Evolutionary conservation across 2,113 vertebrate species (phyloP), one percentile per base, ranked within the genome.

Genomic region (Phainopepla nitens): DNA sequence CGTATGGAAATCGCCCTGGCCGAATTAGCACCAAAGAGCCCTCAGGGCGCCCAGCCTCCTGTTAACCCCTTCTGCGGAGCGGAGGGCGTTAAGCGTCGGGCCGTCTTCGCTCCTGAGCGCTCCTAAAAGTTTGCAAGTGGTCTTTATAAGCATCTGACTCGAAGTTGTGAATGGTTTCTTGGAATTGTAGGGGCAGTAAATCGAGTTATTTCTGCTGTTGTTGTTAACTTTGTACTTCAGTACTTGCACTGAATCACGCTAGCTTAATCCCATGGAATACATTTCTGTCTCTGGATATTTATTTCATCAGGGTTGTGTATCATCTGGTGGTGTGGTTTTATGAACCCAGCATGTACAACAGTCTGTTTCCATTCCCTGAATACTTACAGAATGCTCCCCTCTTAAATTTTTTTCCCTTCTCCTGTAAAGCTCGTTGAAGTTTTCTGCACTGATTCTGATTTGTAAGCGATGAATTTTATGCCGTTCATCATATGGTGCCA

Each of bases 21-120:
- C 15, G 4, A 73, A 51, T 17, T 57, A 27, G 42, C 51, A 0
- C 10, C 9, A 0, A 16, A 3, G 53, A 54, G 57, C 25, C 82
- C 42, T n/a, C 28, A 0, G 79, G 58, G 79, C 50, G 2, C 24
- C 2, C 17, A 18, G 4, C 17, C 65, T 28, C 3, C 35, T 6
- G 60, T 39, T 64, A 60, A 56, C 79, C 44, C 56, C 28, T 64
- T 19, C 61, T 33, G 69, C 2, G 9, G 7, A 33, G n/a, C 7
- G n/a, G 13, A 20, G 3, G 3, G 6, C 20, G 2, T 7, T 5
- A 1, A 3, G 1, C 61, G 0, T 15, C 57, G 0, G 68, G 68
- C 64, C 13, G 41, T 4, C 47, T 8, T 23, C 41, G 21, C 12
- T 24, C 28, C 3, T 7, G 35, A 28, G 50, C 25, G 1, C 47